Conservation (phyloP, 2,113 vertebrate species). For the Oreochromis niloticus region DNA sequence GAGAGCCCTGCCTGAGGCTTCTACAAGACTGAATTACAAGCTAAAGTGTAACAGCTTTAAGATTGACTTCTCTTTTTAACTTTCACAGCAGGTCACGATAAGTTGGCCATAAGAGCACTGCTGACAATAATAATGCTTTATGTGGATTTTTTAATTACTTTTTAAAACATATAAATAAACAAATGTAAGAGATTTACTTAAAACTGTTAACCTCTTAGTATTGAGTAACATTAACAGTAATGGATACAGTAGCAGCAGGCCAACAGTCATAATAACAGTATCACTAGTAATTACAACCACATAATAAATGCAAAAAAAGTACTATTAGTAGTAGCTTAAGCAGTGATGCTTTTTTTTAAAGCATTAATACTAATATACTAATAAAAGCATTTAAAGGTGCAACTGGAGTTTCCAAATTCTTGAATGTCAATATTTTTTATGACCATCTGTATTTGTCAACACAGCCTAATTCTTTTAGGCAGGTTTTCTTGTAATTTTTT, state of each 20-base stretch:
- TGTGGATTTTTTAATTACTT: neutral
- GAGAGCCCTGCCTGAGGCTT: conserved; percentile 5
- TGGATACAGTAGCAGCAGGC: neutral
- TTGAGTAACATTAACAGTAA: neutral
- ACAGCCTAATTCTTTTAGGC: neutral
- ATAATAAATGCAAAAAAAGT: neutral
- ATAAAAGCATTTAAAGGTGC: neutral
- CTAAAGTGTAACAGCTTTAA: neutral
- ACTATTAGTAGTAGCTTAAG: neutral
- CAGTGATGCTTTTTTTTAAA: neutral
- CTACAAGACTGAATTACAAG: conserved; percentile 6
- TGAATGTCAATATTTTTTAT: neutral
- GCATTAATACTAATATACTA: neutral
- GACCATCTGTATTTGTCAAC: fast-evolving
- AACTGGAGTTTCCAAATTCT: neutral
- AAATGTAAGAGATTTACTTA: neutral
- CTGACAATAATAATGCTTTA: neutral
- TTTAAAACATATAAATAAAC: neutral
- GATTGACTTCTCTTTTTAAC: neutral
- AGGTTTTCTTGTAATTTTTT: neutral
- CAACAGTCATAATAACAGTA: neutral
- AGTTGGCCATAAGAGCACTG: neutral
- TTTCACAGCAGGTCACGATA: neutral
- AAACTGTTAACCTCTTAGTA: neutral
- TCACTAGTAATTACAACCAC: neutral